These are phyloP conservation scores for Phasianus colchicus DNA, from an alignment of 2,113 vertebrate species.

Conservation along the genomic window DNA sequence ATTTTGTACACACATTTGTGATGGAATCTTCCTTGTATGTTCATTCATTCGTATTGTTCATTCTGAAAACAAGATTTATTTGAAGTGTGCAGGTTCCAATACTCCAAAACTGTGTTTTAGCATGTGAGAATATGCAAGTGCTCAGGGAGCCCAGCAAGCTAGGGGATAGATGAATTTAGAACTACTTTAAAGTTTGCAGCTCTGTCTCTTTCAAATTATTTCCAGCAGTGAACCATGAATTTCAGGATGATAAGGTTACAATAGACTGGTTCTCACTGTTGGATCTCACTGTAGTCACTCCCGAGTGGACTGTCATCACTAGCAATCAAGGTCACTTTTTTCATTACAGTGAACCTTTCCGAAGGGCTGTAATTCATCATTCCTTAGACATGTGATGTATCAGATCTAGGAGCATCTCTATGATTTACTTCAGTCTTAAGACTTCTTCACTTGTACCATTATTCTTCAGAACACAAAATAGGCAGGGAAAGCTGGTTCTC, in stretches of 20 bases:
- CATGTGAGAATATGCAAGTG: background rate
- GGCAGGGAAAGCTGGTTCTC: background rate
- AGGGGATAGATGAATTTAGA: background rate
- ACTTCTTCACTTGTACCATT: background rate
- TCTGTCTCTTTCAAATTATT: background rate
- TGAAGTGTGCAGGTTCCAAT: background rate
- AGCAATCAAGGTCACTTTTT: constrained; percentile 33
- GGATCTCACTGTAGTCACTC: background rate
- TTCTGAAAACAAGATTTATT: background rate
- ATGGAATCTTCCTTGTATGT: background rate
- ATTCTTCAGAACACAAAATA: background rate
- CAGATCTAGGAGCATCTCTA: background rate
- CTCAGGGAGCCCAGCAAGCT: background rate
- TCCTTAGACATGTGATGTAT: background rate
- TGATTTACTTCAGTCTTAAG: constrained; percentile 6
- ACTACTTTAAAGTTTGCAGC: background rate
- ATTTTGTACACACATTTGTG: background rate
- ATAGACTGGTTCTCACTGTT: background rate
- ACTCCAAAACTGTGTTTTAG: background rate
- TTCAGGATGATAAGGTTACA: constrained; percentile 33
- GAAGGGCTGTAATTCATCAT: constrained; percentile 25
- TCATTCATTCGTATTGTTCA: background rate
- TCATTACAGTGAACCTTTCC: background rate
- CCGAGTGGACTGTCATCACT: constrained; percentile 3
- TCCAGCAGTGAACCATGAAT: background rate